Percentiles rank a stretch among this genome's conserved stretches.
These are phyloP conservation scores for Yponomeuta sedellus DNA, from an alignment of 2,888 invertebrate genomes.

Conservation along the genomic window DNA sequence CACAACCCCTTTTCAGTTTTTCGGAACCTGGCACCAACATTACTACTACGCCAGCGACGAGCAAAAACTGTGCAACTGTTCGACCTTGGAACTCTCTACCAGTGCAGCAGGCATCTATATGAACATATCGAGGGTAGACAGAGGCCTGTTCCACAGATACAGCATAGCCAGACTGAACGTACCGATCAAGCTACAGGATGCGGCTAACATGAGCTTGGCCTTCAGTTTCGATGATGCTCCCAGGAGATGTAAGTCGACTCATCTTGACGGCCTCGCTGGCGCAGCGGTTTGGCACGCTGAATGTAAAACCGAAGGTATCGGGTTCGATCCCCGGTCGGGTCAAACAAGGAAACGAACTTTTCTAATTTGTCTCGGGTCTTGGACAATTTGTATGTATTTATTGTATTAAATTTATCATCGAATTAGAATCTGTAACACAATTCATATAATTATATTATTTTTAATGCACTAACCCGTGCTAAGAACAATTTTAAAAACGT, in stretches of 20 bases:
- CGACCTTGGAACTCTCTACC: conserved; percentile 40
- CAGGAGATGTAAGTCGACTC: conserved; percentile 47
- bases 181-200: conserved; percentile 35
- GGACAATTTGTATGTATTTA: too few species aligned
- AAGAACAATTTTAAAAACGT: too few species aligned
- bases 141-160: conserved; percentile 52
- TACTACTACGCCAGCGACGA: conserved; percentile 56
- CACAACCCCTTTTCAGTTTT: conserved; percentile 39
- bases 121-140: conserved; percentile 54
- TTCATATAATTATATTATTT: too few species aligned
- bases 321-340: too few species aligned
- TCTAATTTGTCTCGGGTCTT: too few species aligned
- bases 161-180: conserved; percentile 43
- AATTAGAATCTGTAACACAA: too few species aligned
- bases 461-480: too few species aligned
- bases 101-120: conserved; percentile 42
- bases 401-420: too few species aligned
- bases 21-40: conserved; percentile 55
- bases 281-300: too few species aligned
- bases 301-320: too few species aligned
- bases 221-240: conserved; percentile 50
- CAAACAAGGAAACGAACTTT: too few species aligned
- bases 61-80: conserved; percentile 50
- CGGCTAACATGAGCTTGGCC: conserved; percentile 39
- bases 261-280: too few species aligned